Evolutionary conservation across 2,797 vertebrate genomes (phyloP), one percentile per base, ranked within the genome.

Genomic region (Malurus splendens): DNA sequence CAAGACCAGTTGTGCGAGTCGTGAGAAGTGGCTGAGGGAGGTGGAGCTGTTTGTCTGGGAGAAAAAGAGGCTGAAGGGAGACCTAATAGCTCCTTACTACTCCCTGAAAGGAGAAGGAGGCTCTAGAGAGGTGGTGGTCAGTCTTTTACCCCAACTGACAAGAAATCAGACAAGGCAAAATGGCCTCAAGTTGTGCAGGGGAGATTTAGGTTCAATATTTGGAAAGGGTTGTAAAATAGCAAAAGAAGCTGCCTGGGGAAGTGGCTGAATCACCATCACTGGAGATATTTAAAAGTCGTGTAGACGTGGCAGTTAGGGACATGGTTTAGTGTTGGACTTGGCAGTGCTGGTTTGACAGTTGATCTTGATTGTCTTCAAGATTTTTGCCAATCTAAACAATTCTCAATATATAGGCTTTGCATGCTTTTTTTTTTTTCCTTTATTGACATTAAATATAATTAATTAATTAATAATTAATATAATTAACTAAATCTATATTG

Each of bases 231-330:
- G 5, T 50, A 36, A 75, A 54, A 24, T 36, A 27, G 14, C 64
- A 10, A 32, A 76, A 50, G 12, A 82, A 25, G 13, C 9, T 72
- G 25, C 14, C 28, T 7, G 41, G 25, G 7, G 25, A 61, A 52
- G 7, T 27, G 33, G 4, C 22, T 13, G 27, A 54, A 23, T 47
- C 11, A 7, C 28, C 10, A 16, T 12, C 1, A 0, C 8, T 77
- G 36, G 32, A 36, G 12, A 23, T 44, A 38, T 12, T 64, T 33
- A 36, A 14, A 68, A 82, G 17, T 38, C 0, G 1, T 18, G 3
- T 45, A 23, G 10, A 17, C 1, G 6, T 10, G 5, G 25, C 0
- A 4, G 4, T 44, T 64, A 25, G 22, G 12, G 24, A 4, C 20
- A 23, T 17, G 10, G 32, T 60, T 60, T 70, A 55, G 9, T 36